Percentiles rank a stretch among this genome's conserved stretches.
Conservation (phyloP, 2,113 vertebrate genomes). For the Petrocephalus microphthalmus region DNA sequence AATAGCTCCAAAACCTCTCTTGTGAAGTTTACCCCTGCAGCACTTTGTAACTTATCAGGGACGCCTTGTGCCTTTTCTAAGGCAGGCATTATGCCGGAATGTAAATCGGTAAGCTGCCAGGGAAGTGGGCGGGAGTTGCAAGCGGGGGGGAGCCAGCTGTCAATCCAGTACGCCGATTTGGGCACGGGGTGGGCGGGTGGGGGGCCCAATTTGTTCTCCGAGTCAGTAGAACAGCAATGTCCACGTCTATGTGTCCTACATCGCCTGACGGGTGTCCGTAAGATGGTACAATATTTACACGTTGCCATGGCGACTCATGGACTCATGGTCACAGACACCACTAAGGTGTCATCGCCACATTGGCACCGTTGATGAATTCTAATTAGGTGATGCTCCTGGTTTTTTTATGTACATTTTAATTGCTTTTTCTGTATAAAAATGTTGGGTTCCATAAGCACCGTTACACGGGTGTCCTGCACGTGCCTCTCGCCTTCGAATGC, state of each 20-base stretch:
- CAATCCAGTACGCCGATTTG: conserved; percentile 32
- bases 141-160: conserved; percentile 60
- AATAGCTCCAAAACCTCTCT: conserved; percentile 74
- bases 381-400: conserved; percentile 49
- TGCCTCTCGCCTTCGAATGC: conserved; percentile 33
- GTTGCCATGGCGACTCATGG: not conserved
- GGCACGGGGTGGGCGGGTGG: not conserved
- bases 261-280: not conserved
- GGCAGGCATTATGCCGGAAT: conserved; percentile 72
- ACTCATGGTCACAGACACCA: not conserved
- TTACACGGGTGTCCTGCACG: conserved; percentile 44
- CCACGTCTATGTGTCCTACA: conserved; percentile 27
- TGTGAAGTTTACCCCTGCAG: conserved; percentile 69
- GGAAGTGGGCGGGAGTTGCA: conserved; percentile 66
- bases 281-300: not conserved
- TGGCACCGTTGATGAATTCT: conserved; percentile 48
- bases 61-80: conserved; percentile 69
- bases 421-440: conserved; percentile 61
- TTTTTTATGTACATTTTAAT: conserved; percentile 61
- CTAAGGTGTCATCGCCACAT: conserved; percentile 8
- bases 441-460: conserved; percentile 57
- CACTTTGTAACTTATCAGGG: conserved; percentile 74
- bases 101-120: conserved; percentile 70
- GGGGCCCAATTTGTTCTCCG: not conserved
- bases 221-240: conserved; percentile 42